Conservation (phyloP, 92 coral and sea anemone genomes). For the Siderastrea siderea region DNA sequence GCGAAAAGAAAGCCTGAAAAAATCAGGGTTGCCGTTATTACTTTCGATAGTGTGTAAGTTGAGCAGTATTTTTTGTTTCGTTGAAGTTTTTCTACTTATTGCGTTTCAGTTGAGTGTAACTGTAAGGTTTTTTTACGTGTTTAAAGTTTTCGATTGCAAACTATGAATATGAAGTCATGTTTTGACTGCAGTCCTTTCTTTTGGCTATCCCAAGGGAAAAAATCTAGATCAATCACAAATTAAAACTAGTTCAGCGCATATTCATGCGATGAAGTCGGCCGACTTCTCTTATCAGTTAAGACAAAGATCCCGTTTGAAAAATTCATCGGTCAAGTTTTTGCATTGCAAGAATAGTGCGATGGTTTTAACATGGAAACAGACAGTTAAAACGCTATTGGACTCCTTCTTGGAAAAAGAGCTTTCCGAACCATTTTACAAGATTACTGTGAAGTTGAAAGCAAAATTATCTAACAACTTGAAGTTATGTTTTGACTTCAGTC, state of each 20-base stretch:
- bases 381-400: slow-evolving; percentile 13
- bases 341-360: background rate
- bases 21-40: background rate
- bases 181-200: slow-evolving; percentile 6
- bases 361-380: background rate
- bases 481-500: background rate
- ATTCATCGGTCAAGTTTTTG: background rate
- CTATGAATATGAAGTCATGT: background rate
- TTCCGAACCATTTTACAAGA: slow-evolving; percentile 2
- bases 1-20: no score
- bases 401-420: slow-evolving; percentile 11
- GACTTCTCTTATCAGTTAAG: background rate
- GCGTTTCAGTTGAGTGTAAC: background rate
- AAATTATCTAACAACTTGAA: background rate
- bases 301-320: slow-evolving; percentile 1
- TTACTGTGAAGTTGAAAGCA: slow-evolving; percentile 16
- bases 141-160: background rate
- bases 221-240: slow-evolving; percentile 26
- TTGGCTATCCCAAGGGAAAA: slow-evolving; percentile 16
- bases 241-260: slow-evolving; percentile 4
- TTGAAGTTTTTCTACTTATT: background rate
- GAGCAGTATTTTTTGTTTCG: background rate
- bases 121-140: background rate
- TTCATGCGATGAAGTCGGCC: slow-evolving; percentile 10
- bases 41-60: background rate